A percentile compares a stretch with the other conserved stretches of the same genome.
Conservation (phyloP, 2,113 vertebrate species). For the Ciconia maguari region DNA sequence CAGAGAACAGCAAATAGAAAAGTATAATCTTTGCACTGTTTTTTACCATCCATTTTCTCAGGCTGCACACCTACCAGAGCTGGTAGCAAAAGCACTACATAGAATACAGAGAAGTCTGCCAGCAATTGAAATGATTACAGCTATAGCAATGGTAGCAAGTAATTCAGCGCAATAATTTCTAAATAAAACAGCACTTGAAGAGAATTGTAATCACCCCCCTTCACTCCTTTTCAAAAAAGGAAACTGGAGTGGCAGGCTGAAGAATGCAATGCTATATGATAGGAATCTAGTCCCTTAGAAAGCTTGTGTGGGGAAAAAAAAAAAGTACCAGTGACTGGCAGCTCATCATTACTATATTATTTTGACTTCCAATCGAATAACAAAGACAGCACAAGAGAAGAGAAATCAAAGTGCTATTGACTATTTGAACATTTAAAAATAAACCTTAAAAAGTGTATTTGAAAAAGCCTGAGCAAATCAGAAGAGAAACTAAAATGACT, state of each 20-base stretch:
- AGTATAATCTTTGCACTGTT: not conserved
- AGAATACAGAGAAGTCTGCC: not conserved
- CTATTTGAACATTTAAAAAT: constrained; percentile 25
- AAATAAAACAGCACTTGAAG: constrained; percentile 13
- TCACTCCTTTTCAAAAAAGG: not conserved
- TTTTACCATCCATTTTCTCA: not conserved
- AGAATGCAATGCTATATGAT: not conserved
- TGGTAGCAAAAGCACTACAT: not conserved
- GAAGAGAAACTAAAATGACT: not conserved
- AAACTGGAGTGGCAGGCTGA: not conserved
- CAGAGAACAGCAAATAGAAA: not conserved
- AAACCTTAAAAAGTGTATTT: not conserved
- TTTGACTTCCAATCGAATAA: constrained; percentile 2
- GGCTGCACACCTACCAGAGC: not conserved
- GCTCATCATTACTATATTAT: constrained; percentile 4
- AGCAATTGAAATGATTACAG: not conserved
- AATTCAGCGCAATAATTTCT: not conserved
- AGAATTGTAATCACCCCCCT: not conserved
- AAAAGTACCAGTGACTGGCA: not conserved
- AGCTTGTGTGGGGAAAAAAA: not conserved
- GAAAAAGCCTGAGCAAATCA: not conserved
- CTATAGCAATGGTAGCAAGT: not conserved
- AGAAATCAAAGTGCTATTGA: constrained; percentile 1
- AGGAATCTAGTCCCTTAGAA: not conserved
- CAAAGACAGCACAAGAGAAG: not conserved